Evolutionary conservation across 92 coral and sea anemone species (phyloP).

Genomic region (Porites evermanni): DNA sequence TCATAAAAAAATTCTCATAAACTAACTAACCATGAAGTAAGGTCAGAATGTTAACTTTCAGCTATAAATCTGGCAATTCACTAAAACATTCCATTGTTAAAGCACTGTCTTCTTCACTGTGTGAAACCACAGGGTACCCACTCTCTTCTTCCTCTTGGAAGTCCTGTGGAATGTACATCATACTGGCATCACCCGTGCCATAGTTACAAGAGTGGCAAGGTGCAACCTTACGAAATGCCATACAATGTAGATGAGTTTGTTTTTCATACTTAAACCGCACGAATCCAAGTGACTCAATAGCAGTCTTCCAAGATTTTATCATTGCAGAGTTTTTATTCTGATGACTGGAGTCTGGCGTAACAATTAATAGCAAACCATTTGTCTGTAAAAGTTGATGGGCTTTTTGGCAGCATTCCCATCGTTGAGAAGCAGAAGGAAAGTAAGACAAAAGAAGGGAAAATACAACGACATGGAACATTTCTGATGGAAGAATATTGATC

Average conservation of each 20-base stretch:
- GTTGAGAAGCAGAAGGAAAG: conserved; percentile 84
- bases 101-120: conserved; percentile 54
- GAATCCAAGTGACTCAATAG: conserved; percentile 92
- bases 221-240: conserved; percentile 94
- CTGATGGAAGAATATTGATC: conserved; percentile 64
- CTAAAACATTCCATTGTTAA: conserved; percentile 41
- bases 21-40: background rate
- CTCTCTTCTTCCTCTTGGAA: conserved; percentile 65
- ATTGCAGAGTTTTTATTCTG: conserved; percentile 90
- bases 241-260: conserved; percentile 90
- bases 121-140: background rate
- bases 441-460: conserved; percentile 92
- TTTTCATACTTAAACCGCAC: conserved; percentile 89
- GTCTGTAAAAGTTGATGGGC: conserved; percentile 81
- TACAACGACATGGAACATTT: conserved; percentile 70
- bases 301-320: conserved; percentile 96
- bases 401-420: conserved; percentile 88
- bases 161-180: conserved; percentile 95
- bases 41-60: background rate
- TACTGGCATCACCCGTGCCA: conserved; percentile 61
- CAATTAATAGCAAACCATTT: conserved; percentile 83
- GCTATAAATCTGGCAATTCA: conserved; percentile 52
- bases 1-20: background rate
- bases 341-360: conserved; percentile 97
- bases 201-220: conserved; percentile 69